Conservation (phyloP, 2,113 vertebrate species). For the Periophthalmus modestus region DNA sequence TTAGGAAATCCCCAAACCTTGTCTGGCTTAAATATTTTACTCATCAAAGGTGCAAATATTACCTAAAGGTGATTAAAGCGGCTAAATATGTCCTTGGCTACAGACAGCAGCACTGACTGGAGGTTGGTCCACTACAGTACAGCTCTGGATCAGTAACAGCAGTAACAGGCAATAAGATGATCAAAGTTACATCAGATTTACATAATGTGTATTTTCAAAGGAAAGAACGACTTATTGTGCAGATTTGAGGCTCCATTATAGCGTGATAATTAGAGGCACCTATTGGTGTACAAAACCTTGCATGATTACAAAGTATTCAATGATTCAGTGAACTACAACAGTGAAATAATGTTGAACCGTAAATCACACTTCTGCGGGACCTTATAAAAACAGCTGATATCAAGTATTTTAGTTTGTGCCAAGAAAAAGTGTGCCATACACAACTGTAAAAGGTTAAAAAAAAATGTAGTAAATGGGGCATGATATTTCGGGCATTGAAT, state of each 20-base stretch:
- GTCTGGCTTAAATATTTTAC: constrained; percentile 14
- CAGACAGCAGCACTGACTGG: constrained; percentile 45
- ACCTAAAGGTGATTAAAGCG: constrained; percentile 22
- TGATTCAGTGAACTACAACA: constrained; percentile 64
- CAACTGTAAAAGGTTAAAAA: constrained; percentile 26
- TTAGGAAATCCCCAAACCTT: constrained; percentile 9
- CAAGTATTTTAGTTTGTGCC: constrained; percentile 43
- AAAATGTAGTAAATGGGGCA: constrained; percentile 42
- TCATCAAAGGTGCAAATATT: constrained; percentile 43
- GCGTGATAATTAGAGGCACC: constrained; percentile 55
- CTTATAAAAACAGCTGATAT: constrained; percentile 24
- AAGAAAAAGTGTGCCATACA: constrained; percentile 56
- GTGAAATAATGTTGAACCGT: constrained; percentile 45
- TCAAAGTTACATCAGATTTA: constrained; percentile 47
- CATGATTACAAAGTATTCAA: constrained; percentile 22
- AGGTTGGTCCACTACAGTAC: constrained; percentile 34
- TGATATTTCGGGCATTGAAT: constrained; percentile 26
- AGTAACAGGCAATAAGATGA: constrained; percentile 68
- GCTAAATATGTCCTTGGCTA: constrained; percentile 41
- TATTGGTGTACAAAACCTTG: constrained; percentile 51
- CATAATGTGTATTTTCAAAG: constrained; percentile 34
- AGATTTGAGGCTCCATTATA: constrained; percentile 31
- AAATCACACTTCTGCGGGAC: constrained; percentile 56
- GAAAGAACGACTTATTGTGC: constrained; percentile 24
- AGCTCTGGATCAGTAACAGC: constrained; percentile 62